Evolutionary conservation across 2,113 vertebrate genomes (phyloP).

Genomic region (Tragelaphus strepsiceros): DNA sequence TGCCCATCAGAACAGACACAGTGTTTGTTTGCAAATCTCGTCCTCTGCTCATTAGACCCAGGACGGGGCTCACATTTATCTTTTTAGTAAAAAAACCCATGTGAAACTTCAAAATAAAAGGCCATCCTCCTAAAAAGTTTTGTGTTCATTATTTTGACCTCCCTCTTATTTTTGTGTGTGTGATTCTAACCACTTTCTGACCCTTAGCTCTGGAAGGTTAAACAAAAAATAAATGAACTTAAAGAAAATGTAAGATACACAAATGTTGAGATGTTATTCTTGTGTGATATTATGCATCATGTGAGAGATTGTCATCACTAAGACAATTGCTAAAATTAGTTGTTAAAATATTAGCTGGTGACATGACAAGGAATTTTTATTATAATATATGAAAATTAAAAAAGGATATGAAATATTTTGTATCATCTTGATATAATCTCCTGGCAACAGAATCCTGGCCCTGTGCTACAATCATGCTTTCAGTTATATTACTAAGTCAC

Average conservation of each 20-base stretch:
- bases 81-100: neutral
- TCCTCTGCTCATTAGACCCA: neutral
- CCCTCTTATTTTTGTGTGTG: neutral
- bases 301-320: neutral
- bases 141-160: neutral
- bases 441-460: slow-evolving; percentile 71
- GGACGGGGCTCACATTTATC: neutral
- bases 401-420: slow-evolving; percentile 47
- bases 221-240: neutral
- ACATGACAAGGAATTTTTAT: neutral
- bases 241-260: neutral
- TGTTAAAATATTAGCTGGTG: slow-evolving; percentile 38
- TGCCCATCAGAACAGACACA: neutral
- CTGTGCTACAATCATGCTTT: slow-evolving; percentile 74
- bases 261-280: neutral
- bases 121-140: neutral
- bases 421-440: slow-evolving; percentile 74
- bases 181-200: neutral
- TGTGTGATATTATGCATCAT: neutral
- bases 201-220: neutral
- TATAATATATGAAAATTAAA: neutral
- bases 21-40: neutral
- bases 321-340: neutral
- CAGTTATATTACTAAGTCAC: slow-evolving; percentile 79
- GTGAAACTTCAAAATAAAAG: neutral